phyloP scores from a whole-genome alignment of 2,113 vertebrate genomes.

The Polypterus bichir region DNA sequence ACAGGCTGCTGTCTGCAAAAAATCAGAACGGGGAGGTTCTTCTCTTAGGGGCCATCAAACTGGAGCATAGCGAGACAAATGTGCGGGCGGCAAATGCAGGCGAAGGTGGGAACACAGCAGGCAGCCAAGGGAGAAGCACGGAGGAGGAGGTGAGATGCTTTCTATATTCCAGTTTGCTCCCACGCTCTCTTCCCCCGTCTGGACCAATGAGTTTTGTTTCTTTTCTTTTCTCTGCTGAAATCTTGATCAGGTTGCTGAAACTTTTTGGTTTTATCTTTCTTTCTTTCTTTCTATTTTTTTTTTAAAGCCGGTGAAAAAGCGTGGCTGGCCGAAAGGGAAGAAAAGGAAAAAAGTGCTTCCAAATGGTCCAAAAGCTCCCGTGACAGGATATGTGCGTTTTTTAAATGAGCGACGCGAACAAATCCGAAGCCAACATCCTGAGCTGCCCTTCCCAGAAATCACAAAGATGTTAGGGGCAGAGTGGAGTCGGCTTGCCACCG shows the following conservation, averaged over 20 bases:
- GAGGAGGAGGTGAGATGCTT: conserved; percentile 36
- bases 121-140: background rate
- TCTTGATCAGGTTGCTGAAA: background rate
- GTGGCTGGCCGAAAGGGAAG: conserved; percentile 95
- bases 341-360: conserved; percentile 95
- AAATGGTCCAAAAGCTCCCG: conserved; percentile 88
- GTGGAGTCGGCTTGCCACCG: conserved; percentile 80
- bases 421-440: conserved; percentile 77
- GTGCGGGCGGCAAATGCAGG: conserved; percentile 35
- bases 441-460: conserved; percentile 91
- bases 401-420: conserved; percentile 84
- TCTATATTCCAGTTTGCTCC: too few relatives aligned
- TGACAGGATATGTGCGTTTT: conserved; percentile 87
- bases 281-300: background rate
- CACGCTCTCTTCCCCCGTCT: too few relatives aligned
- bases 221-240: too few relatives aligned
- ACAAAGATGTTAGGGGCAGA: conserved; percentile 90
- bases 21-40: conserved; percentile 5
- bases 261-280: background rate
- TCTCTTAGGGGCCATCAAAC: conserved; percentile 56
- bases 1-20: too few relatives aligned
- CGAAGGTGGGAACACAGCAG: conserved; percentile 22
- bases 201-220: too few relatives aligned
- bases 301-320: conserved; percentile 77
- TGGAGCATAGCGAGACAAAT: conserved; percentile 48